phyloP scores from a whole-genome alignment of 2,113 vertebrate species.

The Mustelus asterias region DNA sequence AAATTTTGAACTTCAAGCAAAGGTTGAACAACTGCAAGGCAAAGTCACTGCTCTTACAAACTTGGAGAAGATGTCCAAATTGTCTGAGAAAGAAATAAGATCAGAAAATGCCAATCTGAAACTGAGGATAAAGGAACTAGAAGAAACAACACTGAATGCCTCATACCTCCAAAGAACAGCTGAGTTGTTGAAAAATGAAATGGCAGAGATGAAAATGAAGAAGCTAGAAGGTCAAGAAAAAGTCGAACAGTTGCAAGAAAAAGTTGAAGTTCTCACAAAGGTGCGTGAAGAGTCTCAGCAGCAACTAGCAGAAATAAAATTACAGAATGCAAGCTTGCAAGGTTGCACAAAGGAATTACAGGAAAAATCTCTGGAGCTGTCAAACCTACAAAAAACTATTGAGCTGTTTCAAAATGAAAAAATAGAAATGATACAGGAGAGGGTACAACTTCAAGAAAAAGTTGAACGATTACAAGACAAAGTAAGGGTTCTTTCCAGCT shows the following conservation, averaged over 20 bases:
- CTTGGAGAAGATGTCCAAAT: constrained; percentile 55
- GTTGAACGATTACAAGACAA: constrained; percentile 48
- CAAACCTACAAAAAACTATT: constrained; percentile 41
- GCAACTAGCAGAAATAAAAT: constrained; percentile 54
- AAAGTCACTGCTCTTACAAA: constrained; percentile 49
- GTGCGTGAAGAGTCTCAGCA: constrained; percentile 46
- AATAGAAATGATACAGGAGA: constrained; percentile 45
- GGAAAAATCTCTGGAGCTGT: constrained; percentile 40
- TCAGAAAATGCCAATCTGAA: constrained; percentile 40
- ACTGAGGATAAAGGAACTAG: constrained; percentile 9
- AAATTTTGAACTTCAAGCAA: constrained; percentile 57
- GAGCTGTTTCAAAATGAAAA: constrained; percentile 53
- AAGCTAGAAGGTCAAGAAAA: constrained; percentile 58
- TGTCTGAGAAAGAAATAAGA: constrained; percentile 55
- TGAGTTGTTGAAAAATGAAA: constrained; percentile 44
- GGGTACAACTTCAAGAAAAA: constrained; percentile 44
- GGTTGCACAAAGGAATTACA: constrained; percentile 50
- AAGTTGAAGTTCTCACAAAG: constrained; percentile 42
- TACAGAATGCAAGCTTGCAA: constrained; percentile 46
- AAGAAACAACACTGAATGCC: constrained; percentile 4
- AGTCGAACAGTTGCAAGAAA: constrained; percentile 46
- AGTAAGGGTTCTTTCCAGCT: constrained; percentile 39
- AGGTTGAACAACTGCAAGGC: constrained; percentile 44
- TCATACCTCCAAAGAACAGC: constrained; percentile 34
- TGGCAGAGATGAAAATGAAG: constrained; percentile 51